Conservation (phyloP, 1,140 invertebrate species). For the Ectropis grisescens region DNA sequence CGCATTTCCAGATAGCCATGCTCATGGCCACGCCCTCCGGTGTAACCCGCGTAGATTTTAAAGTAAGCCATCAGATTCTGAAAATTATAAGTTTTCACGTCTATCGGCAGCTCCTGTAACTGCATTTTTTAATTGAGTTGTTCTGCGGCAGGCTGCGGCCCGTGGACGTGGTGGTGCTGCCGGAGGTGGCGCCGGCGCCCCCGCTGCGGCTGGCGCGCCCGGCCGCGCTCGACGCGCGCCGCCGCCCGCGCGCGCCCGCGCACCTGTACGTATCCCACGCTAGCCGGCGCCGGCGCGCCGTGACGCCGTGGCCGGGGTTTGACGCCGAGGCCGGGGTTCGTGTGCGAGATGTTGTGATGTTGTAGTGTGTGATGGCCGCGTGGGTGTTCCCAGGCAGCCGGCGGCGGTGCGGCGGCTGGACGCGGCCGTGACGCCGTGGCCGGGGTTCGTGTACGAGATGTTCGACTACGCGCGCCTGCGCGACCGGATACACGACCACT, state of each 20-base stretch:
- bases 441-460: constrained; percentile 77
- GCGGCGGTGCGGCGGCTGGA: constrained; percentile 44
- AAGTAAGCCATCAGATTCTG: too few species aligned
- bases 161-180: constrained; percentile 29
- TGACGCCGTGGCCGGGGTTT: too few species aligned
- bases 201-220: constrained; percentile 31
- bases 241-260: constrained; percentile 4
- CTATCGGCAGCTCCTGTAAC: too few species aligned
- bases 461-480: constrained; percentile 72
- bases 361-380: too few species aligned
- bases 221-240: constrained; percentile 27
- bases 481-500: constrained; percentile 26
- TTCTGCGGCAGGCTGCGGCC: constrained; percentile 34
- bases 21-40: too few species aligned
- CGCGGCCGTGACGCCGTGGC: constrained; percentile 70
- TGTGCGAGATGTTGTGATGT: too few species aligned
- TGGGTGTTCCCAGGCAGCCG: too few species aligned
- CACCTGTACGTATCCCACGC: background rate
- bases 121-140: too few species aligned
- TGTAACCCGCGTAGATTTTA: too few species aligned
- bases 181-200: constrained; percentile 24
- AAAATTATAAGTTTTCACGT: too few species aligned
- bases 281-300: constrained; percentile 14
- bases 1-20: too few species aligned
- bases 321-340: too few species aligned